Evolutionary conservation across 2,797 vertebrate species (phyloP).

Genomic region (Alectoris magna): DNA sequence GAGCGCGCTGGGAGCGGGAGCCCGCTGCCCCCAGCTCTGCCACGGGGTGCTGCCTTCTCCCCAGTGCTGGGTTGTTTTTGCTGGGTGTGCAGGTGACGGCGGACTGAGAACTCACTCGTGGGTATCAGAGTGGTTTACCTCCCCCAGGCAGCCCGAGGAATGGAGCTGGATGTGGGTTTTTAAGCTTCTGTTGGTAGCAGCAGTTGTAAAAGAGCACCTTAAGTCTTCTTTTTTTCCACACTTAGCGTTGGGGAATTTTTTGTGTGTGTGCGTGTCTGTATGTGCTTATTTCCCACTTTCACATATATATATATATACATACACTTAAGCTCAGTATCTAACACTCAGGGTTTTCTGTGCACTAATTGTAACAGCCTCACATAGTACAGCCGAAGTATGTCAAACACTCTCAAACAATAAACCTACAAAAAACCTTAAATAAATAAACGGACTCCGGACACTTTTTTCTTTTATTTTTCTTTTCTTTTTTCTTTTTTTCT

Average conservation of each 20-base stretch:
- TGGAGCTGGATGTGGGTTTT: constrained; percentile 44
- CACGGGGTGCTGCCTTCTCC: background rate
- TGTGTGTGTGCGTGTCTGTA: constrained; percentile 63
- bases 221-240: constrained; percentile 45
- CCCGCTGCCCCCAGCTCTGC: background rate
- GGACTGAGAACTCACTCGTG: constrained; percentile 50
- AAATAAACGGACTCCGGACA: constrained; percentile 25
- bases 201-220: constrained; percentile 28
- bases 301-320: background rate
- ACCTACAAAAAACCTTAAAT: constrained; percentile 27
- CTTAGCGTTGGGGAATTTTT: constrained; percentile 30
- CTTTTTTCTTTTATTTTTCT: background rate
- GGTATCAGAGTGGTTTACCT: constrained; percentile 61
- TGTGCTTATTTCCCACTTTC: constrained; percentile 70
- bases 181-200: constrained; percentile 57
- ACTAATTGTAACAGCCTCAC: constrained; percentile 69
- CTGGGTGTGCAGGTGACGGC: constrained; percentile 46
- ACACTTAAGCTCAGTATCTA: constrained; percentile 44
- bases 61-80: background rate
- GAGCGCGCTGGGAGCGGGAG: constrained; percentile 43
- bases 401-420: constrained; percentile 41
- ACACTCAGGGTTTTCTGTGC: constrained; percentile 53
- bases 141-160: constrained; percentile 52
- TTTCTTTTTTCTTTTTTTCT: background rate
- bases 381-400: background rate